phyloP scores from a whole-genome alignment of 2,797 vertebrate species.

The Clarias pachynema region DNA sequence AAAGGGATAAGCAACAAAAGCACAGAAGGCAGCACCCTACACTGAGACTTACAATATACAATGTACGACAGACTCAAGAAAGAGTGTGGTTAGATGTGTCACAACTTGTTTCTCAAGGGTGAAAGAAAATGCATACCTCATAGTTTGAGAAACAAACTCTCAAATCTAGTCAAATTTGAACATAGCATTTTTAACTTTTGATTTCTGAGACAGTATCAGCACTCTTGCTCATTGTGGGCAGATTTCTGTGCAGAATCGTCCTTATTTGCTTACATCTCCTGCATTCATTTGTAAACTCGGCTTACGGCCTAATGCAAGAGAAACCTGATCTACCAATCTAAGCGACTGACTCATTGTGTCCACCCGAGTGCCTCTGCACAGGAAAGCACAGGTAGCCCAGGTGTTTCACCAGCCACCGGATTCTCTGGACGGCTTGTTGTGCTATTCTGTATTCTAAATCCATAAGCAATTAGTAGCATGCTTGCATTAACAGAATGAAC shows the following conservation, averaged over 20 bases:
- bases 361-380: slow-evolving; percentile 57
- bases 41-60: background rate
- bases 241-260: background rate
- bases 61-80: background rate
- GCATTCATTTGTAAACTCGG: background rate
- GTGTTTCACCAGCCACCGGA: slow-evolving; percentile 57
- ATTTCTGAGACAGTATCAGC: background rate
- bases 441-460: slow-evolving; percentile 32
- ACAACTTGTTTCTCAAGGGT: slow-evolving; percentile 12
- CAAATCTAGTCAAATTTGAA: no score
- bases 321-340: slow-evolving; percentile 55
- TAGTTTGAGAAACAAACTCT: background rate
- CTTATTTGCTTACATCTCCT: slow-evolving; percentile 1
- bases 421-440: slow-evolving; percentile 26
- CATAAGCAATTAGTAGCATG: slow-evolving; percentile 26
- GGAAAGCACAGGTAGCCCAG: slow-evolving; percentile 48
- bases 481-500: background rate
- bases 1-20: background rate
- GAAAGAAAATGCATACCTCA: background rate
- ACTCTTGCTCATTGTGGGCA: background rate
- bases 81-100: slow-evolving; percentile 3
- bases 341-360: slow-evolving; percentile 57
- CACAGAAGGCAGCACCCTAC: background rate
- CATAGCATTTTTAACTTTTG: no score
- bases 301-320: slow-evolving; percentile 54